Evolutionary conservation across 2,888 invertebrate species (phyloP).

Genomic region (Pseudococcus jackbeardsleyi): DNA sequence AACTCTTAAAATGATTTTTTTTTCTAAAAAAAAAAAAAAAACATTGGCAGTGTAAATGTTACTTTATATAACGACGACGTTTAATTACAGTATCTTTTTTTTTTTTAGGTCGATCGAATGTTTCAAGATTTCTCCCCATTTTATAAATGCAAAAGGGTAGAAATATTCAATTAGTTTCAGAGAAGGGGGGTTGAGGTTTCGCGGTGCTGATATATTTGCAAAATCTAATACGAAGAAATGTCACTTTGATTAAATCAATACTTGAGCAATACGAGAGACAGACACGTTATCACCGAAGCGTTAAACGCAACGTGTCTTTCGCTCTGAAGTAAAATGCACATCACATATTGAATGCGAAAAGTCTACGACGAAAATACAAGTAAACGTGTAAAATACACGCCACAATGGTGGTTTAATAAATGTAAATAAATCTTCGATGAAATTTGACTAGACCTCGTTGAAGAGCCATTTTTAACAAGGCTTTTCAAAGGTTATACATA

Average conservation of each 20-base stretch:
- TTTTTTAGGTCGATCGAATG: neutral
- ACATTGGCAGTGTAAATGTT: constrained; percentile 34
- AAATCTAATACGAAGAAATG: constrained; percentile 41
- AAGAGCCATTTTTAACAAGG: constrained; percentile 51
- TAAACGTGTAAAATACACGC: constrained; percentile 1
- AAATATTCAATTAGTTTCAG: constrained; percentile 30
- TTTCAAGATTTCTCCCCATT: neutral
- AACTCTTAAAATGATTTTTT: constrained; percentile 26
- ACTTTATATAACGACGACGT: neutral
- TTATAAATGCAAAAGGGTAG: neutral
- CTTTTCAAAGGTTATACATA: constrained; percentile 46
- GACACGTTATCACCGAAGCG: constrained; percentile 22
- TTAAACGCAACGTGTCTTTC: neutral
- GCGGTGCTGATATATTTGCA: neutral
- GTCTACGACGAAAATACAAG: neutral
- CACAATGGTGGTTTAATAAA: constrained; percentile 32
- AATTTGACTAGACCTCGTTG: constrained; percentile 53
- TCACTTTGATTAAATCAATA: constrained; percentile 40
- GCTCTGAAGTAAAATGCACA: neutral
- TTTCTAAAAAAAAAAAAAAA: neutral
- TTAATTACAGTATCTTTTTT: constrained; percentile 11
- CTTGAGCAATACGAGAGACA: neutral
- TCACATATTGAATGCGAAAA: neutral
- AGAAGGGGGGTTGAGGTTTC: neutral
- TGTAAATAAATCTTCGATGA: constrained; percentile 53